Percentiles rank a stretch among this genome's conserved stretches.
Conservation (phyloP, 2,797 vertebrate genomes). For the Spea hammondii region DNA sequence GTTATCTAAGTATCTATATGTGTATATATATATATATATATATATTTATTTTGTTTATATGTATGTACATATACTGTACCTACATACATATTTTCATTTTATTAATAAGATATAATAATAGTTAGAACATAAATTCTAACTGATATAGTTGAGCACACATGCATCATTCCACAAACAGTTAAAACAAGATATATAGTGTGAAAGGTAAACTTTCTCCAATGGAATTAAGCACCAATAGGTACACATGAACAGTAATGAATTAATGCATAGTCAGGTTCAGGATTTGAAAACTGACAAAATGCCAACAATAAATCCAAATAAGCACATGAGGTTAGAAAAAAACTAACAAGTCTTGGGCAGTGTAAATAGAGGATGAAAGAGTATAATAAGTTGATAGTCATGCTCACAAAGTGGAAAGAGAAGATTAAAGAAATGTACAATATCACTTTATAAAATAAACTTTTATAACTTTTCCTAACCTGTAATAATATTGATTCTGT, state of each 20-base stretch:
- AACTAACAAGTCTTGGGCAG: neutral
- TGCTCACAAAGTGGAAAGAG: conserved; percentile 6
- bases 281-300: conserved; percentile 9
- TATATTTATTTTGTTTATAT: too few species aligned
- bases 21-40: too few species aligned
- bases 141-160: too few species aligned
- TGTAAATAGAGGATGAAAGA: conserved; percentile 1
- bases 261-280: conserved; percentile 8
- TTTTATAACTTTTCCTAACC: neutral
- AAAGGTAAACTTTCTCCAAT: neutral
- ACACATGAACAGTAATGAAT: neutral
- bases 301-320: conserved; percentile 2
- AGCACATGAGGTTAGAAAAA: conserved; percentile 2
- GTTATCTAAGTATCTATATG: too few species aligned
- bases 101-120: too few species aligned
- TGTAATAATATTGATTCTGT: too few species aligned
- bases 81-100: too few species aligned
- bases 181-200: neutral
- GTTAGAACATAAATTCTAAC: too few species aligned
- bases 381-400: neutral
- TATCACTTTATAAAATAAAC: conserved; percentile 7
- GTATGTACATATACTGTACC: too few species aligned
- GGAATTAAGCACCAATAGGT: neutral
- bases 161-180: neutral
- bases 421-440: neutral